These are phyloP conservation scores for Xiphophorus hellerii DNA, from an alignment of 2,113 vertebrate genomes.

Conservation along the genomic window DNA sequence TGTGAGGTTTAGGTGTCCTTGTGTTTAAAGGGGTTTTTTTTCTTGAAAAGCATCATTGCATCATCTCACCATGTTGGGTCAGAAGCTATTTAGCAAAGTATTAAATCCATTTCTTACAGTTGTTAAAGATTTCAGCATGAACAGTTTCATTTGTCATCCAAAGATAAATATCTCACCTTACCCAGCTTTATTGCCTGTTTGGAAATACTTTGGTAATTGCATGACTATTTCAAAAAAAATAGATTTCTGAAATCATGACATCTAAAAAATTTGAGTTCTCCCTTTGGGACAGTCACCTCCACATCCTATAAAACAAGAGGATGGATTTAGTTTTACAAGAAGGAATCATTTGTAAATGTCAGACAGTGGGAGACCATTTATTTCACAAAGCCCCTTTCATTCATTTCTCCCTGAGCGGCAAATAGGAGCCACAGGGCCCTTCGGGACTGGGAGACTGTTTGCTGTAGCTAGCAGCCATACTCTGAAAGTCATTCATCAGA, in stretches of 20 bases:
- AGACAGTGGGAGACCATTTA: slow-evolving; percentile 59
- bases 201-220: neutral
- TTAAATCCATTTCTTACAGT: neutral
- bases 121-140: neutral
- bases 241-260: slow-evolving; percentile 34
- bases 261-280: neutral
- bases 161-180: neutral
- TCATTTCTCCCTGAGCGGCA: slow-evolving; percentile 53
- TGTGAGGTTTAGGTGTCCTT: neutral
- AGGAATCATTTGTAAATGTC: slow-evolving; percentile 66
- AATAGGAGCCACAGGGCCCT: slow-evolving; percentile 53
- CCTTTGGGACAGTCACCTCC: slow-evolving; percentile 19
- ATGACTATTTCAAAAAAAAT: neutral
- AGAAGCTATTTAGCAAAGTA: neutral
- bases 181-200: neutral
- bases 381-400: slow-evolving; percentile 68
- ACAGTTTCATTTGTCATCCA: neutral
- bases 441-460: slow-evolving; percentile 54
- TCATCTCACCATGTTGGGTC: too few species aligned
- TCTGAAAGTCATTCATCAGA: slow-evolving; percentile 73
- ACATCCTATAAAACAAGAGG: slow-evolving; percentile 50
- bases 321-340: slow-evolving; percentile 54
- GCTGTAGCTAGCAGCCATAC: slow-evolving; percentile 48
- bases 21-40: neutral
- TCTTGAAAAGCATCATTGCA: too few species aligned